A percentile compares a stretch with the other conserved stretches of the same genome.
These are phyloP conservation scores for Sorex araneus DNA, from an alignment of 2,113 vertebrate species.

Conservation along the genomic window DNA sequence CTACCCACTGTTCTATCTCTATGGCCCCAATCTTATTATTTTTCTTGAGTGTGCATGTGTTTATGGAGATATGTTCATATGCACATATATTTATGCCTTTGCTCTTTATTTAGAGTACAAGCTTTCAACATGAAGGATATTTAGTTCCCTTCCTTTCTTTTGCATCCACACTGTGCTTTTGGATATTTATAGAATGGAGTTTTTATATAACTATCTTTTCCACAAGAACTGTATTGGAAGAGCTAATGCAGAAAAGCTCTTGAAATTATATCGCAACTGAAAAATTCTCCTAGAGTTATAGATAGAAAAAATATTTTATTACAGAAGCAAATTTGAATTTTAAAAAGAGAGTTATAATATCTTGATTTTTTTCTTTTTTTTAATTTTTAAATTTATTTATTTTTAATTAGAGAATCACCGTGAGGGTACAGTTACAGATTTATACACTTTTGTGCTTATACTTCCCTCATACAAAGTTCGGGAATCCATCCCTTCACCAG, in stretches of 20 bases:
- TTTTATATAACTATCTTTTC: slow-evolving; percentile 8
- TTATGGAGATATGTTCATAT: background rate
- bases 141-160: slow-evolving; percentile 32
- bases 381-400: too few species aligned
- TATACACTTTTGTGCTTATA: too few species aligned
- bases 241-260: slow-evolving; percentile 21
- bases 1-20: too few species aligned
- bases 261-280: slow-evolving; percentile 42
- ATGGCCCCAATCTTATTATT: background rate
- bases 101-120: background rate
- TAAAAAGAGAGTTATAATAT: too few species aligned
- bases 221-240: background rate
- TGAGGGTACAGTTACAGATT: too few species aligned
- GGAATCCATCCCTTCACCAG: too few species aligned
- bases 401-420: too few species aligned
- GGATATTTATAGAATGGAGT: background rate
- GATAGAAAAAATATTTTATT: background rate
- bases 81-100: background rate
- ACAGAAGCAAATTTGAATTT: too few species aligned
- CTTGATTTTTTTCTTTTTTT: slow-evolving; percentile 13
- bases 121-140: slow-evolving; percentile 19
- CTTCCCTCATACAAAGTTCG: too few species aligned
- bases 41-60: background rate
- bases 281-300: background rate
- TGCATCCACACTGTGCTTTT: background rate